Base-by-base conservation (phyloP, 2,797 vertebrate species). In the Hafferia zeledoni region DNA sequence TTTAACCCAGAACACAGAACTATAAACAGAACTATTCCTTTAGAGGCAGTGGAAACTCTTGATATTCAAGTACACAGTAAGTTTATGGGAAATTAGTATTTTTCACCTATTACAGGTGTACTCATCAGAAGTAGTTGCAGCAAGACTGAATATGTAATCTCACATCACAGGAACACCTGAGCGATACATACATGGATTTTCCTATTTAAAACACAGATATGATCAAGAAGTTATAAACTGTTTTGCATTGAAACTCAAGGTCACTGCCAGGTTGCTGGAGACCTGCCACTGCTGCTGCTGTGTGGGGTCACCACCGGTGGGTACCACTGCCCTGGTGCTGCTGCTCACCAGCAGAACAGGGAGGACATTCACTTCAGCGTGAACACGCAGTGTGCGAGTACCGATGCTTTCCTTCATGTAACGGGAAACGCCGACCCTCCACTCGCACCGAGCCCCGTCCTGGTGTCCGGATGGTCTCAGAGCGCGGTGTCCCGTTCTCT, bases 281-380 rank as follows among this genome's bases (percentile, higher is more conserved):
- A 19, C 28, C 31, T n/a, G 43, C 19, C 1, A 13, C 35, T 6
- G 46, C 64, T 2, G 47, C 65, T 78, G 67, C 52, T 60, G 30
- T 17, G 53, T 6, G 22, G 31, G 55, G 76, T 28, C 30, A 39
- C 30, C 39, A 12, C 47, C 9, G 10, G 10, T 13, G 59, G 79
- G 53, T 46, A 28, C 37, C 64, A 2, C 30, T 18, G 71, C 23
- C 30, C 20, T 8, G 30, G 18, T 5, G 31, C 31, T n/a, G 83
- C 57, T 13, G 41, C 19, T 41, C 64, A n/a, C 46, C 57, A 13
- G 1, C 31, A 22, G 6, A 2, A 44, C 4, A 2, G 19, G 27
- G 37, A 46, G 4, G 2, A 11, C 46, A 3, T 6, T n/a, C 20
- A 2, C 28, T 53, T 13, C 79, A 22, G 9, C 3, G 13, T 0